Conservation (phyloP, 1,140 invertebrate genomes). For the Notospermus geniculatus region DNA sequence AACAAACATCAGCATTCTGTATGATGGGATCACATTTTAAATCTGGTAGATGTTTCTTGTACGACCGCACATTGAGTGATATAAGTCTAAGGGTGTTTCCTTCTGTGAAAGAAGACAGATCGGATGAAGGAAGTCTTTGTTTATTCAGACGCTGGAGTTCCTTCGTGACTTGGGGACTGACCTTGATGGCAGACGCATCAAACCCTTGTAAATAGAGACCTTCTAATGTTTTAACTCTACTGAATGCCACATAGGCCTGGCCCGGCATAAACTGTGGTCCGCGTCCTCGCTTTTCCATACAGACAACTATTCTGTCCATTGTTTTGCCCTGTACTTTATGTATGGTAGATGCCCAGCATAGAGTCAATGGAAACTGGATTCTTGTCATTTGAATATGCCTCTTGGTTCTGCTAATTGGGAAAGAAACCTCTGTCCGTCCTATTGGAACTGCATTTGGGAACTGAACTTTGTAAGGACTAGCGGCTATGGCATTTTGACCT, state of each 20-base stretch:
- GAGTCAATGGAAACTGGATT: slow-evolving; percentile 5
- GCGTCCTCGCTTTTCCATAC: neutral
- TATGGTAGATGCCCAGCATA: neutral
- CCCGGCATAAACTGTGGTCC: neutral
- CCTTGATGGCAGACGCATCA: slow-evolving; percentile 2
- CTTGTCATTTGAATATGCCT: neutral
- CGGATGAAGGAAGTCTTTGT: too few species aligned
- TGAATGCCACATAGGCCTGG: slow-evolving; percentile 5
- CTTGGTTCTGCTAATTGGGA: too few species aligned
- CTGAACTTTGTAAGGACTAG: neutral
- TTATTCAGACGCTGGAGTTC: too few species aligned
- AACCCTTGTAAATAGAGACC: neutral
- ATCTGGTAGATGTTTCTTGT: too few species aligned
- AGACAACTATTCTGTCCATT: neutral
- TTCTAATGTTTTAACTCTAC: slow-evolving; percentile 1
- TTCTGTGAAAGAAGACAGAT: too few species aligned
- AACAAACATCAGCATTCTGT: too few species aligned
- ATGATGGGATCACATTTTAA: too few species aligned
- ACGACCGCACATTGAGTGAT: too few species aligned
- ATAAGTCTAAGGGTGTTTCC: too few species aligned
- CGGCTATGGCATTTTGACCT: neutral
- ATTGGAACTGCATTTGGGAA: neutral
- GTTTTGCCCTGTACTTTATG: slow-evolving; percentile 6
- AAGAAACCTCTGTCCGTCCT: neutral
- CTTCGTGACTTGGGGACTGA: too few species aligned